Base-by-base conservation (phyloP, 2,888 invertebrate genomes). In the Trilocha varians region DNA sequence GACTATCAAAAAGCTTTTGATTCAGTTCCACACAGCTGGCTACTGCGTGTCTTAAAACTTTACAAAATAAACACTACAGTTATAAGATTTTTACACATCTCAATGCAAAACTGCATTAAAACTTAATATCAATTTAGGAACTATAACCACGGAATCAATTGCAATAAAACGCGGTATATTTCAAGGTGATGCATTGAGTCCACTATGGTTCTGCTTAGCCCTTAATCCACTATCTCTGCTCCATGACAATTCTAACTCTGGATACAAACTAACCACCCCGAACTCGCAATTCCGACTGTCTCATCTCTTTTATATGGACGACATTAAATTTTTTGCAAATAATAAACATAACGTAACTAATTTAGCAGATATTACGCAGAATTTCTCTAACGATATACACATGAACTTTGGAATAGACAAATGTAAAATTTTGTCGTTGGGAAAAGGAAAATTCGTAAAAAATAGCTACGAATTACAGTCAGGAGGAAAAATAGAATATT, bases 31-130 rank as follows among this genome's bases (percentile, higher is more conserved):
- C 25, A 39, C 2, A 33, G 32, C 1, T 45, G 47, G 49, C 25
- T 49, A 2, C 6, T 43, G 5, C 2, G 45, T 13, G 16, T 47
- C 1, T 16, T 42, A 17, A 14, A 46, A 14, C 38, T 43, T 5
- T 45, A 50, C 17, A 48, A 45, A 45, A 42, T 45, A 17, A 34
- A 47, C 13, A 45, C 47, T 3, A 38, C 8, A 32, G 2, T 49
- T 14, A 11, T 42, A 14, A n/a, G 16, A 13, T 46, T 47, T 8
- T 14, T 45, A 2, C 13, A 40, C 16, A 38, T 2, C 5, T 13
- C 14, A 6, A 48, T 48, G 47, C 14, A 8, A 4, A 34, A 13
- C 11, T 48, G 46, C 14, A 9, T 34, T 46, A 5, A 36, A 16
- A 42, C 9, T 45, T 0, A 36, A 14, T 13, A 32, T n/a, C 5